Conservation (phyloP, 2,113 vertebrate species). For the Egretta garzetta region DNA sequence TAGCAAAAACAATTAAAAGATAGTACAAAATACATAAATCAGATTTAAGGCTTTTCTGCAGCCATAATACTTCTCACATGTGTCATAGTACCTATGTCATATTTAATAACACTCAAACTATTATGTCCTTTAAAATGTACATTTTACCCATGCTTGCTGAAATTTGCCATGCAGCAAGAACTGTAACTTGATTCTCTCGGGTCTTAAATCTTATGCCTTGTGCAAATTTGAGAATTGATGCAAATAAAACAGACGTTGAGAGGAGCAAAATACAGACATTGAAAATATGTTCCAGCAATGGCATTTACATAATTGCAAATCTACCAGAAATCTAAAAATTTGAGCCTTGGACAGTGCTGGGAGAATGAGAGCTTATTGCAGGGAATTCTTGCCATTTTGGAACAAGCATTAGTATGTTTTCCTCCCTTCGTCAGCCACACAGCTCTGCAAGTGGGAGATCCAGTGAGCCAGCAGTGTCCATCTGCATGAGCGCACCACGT, state of each 20-base stretch:
- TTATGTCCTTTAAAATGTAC: background rate
- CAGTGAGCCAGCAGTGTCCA: background rate
- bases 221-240: background rate
- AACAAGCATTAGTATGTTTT: background rate
- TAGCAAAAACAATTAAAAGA: background rate
- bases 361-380: background rate
- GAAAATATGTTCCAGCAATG: background rate
- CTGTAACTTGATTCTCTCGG: background rate
- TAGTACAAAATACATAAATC: background rate
- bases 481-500: accelerated
- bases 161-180: background rate
- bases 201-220: background rate
- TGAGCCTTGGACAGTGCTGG: background rate
- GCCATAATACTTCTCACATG: background rate
- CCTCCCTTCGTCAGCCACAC: background rate
- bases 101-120: background rate
- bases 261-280: background rate
- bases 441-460: background rate
- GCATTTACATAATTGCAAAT: background rate
- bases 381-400: background rate
- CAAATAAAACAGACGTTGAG: background rate
- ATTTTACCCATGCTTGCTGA: background rate
- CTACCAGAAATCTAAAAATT: background rate
- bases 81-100: background rate
- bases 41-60: background rate